These are phyloP conservation scores for Picus viridis DNA, from an alignment of 2,797 vertebrate genomes.

Conservation along the genomic window DNA sequence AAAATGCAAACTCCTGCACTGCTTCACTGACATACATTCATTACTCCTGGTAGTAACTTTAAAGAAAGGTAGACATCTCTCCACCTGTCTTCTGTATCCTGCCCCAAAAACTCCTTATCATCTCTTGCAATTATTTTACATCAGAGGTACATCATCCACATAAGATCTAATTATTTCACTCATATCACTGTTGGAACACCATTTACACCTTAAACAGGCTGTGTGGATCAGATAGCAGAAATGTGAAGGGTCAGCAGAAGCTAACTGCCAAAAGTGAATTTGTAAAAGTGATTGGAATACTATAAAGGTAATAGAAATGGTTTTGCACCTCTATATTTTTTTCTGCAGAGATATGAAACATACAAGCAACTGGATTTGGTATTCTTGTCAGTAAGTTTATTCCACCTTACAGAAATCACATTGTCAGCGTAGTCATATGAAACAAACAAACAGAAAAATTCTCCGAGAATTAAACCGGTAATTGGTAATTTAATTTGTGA, in stretches of 20 bases:
- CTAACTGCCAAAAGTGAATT: not conserved
- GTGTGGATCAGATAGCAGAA: not conserved
- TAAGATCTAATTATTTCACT: not conserved
- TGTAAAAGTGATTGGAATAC: not conserved
- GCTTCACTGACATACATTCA: not conserved
- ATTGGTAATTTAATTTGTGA: conserved; percentile 38
- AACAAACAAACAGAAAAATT: not conserved
- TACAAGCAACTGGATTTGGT: not conserved
- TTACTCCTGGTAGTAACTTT: not conserved
- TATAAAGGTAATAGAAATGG: not conserved
- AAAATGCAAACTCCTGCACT: not conserved
- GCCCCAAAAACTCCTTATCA: not conserved
- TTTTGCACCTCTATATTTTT: not conserved
- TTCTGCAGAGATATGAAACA: not conserved
- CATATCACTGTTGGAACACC: not conserved
- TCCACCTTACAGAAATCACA: not conserved
- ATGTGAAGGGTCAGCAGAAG: not conserved
- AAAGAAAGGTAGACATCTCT: not conserved
- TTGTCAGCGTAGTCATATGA: not conserved
- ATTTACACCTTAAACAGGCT: not conserved
- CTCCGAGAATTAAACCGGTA: conserved; percentile 14
- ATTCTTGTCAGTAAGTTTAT: not conserved
- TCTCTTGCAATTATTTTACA: not conserved
- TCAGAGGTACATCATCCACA: not conserved
- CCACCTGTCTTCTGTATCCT: not conserved